These are phyloP conservation scores for Taenioides sp. DNA, from an alignment of 2,797 vertebrate genomes.

Conservation along the genomic window DNA sequence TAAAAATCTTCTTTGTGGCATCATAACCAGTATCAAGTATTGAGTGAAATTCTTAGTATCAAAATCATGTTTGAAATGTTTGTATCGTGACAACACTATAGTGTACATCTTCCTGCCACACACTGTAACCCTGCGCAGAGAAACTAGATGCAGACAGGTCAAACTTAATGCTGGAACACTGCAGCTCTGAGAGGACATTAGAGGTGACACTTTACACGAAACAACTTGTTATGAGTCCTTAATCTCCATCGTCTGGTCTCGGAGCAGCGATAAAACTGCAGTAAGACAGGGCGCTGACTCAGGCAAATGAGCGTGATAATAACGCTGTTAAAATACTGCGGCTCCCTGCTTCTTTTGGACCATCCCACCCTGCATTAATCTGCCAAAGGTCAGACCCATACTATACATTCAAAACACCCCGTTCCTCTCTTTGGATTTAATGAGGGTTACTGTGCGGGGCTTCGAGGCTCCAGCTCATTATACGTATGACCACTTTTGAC, in stretches of 20 bases:
- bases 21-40: too few relatives aligned
- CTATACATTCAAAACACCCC: constrained; percentile 38
- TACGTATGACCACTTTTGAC: constrained; percentile 37
- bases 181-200: constrained; percentile 56
- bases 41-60: too few relatives aligned
- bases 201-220: constrained; percentile 60
- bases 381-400: constrained; percentile 49
- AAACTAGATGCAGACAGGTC: constrained; percentile 45
- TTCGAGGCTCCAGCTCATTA: constrained; percentile 41
- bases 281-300: constrained; percentile 63
- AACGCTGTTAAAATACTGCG: constrained; percentile 55
- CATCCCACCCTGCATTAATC: constrained; percentile 48
- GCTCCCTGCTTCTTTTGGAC: constrained; percentile 41
- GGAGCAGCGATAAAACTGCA: constrained; percentile 59
- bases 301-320: constrained; percentile 59
- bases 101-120: not conserved
- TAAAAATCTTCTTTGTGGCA: too few relatives aligned
- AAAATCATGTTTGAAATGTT: too few relatives aligned
- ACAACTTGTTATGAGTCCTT: constrained; percentile 65
- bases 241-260: constrained; percentile 57
- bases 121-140: constrained; percentile 21
- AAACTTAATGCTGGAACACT: constrained; percentile 51
- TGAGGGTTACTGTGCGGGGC: constrained; percentile 31
- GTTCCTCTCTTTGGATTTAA: constrained; percentile 20
- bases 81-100: not conserved